phyloP scores from a whole-genome alignment of 1,140 invertebrate genomes.

The Eciton burchellii region DNA sequence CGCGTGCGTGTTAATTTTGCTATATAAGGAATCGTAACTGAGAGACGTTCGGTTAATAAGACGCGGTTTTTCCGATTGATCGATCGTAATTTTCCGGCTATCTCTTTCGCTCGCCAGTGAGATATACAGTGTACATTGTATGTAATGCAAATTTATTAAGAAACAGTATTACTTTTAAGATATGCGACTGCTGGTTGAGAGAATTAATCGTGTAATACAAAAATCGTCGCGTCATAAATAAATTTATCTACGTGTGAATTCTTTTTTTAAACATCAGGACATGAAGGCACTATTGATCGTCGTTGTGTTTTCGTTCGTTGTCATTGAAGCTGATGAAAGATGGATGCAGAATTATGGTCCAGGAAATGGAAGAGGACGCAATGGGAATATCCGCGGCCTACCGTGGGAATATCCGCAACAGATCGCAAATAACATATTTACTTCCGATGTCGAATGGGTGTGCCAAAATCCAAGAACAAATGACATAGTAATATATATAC shows the following conservation, averaged over 20 bases:
- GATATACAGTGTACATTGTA: too few species aligned
- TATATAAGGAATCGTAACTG: constrained; percentile 39
- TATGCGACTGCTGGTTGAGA: too few species aligned
- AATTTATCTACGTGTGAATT: not conserved
- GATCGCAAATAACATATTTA: constrained; percentile 2
- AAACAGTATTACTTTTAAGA: too few species aligned
- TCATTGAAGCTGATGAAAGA: not conserved
- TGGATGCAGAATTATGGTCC: not conserved
- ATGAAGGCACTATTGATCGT: constrained; percentile 17
- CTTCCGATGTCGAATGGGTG: constrained; percentile 27
- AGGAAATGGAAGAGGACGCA: not conserved
- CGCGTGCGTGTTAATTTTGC: constrained; percentile 6
- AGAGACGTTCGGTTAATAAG: not conserved
- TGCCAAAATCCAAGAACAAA: constrained; percentile 33
- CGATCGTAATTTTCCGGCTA: not conserved
- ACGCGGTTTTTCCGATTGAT: not conserved
- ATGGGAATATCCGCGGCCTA: not conserved
- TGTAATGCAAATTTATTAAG: too few species aligned
- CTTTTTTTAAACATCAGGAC: not conserved
- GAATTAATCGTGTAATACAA: too few species aligned
- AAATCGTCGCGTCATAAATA: too few species aligned
- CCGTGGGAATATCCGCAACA: not conserved
- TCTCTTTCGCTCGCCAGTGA: not conserved
- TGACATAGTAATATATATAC: constrained; percentile 9
- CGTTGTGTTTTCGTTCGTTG: not conserved